Evolutionary conservation across 2,113 vertebrate species (phyloP).

Genomic region (Ptychochromis oligacanthus): DNA sequence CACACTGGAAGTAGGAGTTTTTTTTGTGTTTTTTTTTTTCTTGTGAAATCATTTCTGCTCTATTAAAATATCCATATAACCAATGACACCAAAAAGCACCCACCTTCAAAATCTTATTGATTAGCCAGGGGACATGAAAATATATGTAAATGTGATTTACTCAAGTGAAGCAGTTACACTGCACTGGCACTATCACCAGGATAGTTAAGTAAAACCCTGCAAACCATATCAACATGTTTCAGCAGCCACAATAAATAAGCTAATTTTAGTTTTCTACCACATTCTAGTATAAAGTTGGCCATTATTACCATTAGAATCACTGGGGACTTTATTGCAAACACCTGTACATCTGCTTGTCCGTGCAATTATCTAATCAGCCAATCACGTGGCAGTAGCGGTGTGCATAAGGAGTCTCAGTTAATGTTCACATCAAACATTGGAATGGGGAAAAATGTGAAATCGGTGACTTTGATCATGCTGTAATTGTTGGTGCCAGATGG

Average conservation of each 20-base stretch:
- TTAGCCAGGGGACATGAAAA: not conserved
- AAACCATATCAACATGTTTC: not conserved
- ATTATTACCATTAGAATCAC: not conserved
- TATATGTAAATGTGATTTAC: not conserved
- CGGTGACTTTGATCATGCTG: fast-evolving
- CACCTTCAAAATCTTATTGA: not conserved
- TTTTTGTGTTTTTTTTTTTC: constrained; percentile 8
- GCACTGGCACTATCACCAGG: not conserved
- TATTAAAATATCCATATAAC: not conserved
- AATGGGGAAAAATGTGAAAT: not conserved
- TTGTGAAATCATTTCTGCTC: constrained; percentile 18
- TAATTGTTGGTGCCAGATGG: not conserved
- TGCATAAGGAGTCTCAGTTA: not conserved
- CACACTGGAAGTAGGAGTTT: not conserved
- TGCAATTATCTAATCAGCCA: not conserved
- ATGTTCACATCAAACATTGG: not conserved
- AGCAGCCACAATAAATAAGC: not conserved
- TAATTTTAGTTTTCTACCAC: not conserved
- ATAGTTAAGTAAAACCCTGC: not conserved
- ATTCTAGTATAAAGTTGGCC: not conserved
- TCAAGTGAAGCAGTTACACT: not conserved
- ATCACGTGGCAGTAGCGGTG: not conserved
- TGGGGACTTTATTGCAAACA: not conserved
- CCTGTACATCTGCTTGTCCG: not conserved
- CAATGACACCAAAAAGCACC: not conserved